phyloP scores from a whole-genome alignment of 2,113 vertebrate genomes.

The Gallinago jamesoni region DNA sequence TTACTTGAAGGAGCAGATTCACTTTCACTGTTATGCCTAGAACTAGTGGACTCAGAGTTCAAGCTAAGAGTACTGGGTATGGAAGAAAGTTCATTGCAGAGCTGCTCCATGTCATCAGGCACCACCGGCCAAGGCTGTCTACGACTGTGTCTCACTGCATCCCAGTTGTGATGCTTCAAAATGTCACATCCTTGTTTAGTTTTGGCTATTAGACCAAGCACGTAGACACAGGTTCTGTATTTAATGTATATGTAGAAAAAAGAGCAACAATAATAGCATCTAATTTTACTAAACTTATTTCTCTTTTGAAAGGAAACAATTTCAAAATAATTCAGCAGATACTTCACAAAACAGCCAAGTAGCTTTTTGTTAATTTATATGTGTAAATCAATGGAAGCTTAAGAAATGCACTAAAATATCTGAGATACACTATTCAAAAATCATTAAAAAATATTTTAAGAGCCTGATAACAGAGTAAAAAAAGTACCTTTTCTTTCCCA shows the following conservation, averaged over 20 bases:
- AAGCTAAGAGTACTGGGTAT: conserved; percentile 86
- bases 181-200: conserved; percentile 96
- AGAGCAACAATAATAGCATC: not conserved
- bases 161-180: conserved; percentile 92
- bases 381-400: not conserved
- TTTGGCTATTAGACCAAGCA: conserved; percentile 93
- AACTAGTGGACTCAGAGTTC: conserved; percentile 95
- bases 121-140: conserved; percentile 94
- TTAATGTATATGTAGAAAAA: not conserved
- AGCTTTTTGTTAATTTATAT: not conserved
- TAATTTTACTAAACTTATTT: not conserved
- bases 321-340: not conserved
- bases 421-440: not conserved
- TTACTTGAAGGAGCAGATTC: conserved; percentile 94
- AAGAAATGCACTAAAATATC: not conserved
- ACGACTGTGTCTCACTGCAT: conserved; percentile 93
- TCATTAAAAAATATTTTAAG: not conserved
- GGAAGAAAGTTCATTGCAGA: conserved; percentile 83
- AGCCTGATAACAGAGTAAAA: not conserved
- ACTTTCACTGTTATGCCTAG: conserved; percentile 96
- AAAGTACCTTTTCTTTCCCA: not conserved
- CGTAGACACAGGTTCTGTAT: conserved; percentile 92
- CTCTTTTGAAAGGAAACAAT: not conserved
- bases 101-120: conserved; percentile 91
- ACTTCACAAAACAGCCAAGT: not conserved